A percentile compares a stretch with the other conserved stretches of the same genome.
phyloP scores from a whole-genome alignment of 2,113 vertebrate genomes.

The Phasianus colchicus region DNA sequence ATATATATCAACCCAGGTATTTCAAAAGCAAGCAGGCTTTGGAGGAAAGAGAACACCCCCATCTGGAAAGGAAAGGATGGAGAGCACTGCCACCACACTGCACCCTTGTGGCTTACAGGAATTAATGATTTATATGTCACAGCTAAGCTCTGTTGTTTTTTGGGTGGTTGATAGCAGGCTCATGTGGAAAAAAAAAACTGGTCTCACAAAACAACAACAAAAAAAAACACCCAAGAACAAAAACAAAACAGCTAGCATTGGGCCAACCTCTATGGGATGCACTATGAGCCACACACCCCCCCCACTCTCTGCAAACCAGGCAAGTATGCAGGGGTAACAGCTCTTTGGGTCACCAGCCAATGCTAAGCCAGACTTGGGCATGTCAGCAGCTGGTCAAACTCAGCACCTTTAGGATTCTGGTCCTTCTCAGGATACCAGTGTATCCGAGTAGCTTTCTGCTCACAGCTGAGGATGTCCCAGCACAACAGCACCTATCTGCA shows the following conservation, averaged over 20 bases:
- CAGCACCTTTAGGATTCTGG: accelerated
- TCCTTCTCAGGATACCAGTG: not conserved
- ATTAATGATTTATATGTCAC: not conserved
- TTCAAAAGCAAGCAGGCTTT: not conserved
- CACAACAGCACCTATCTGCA: not conserved
- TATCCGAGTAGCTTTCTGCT: not conserved
- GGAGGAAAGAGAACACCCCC: not conserved
- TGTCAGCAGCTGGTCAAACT: not conserved
- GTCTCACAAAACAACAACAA: not conserved
- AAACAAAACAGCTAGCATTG: not conserved
- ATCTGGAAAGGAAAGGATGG: not conserved
- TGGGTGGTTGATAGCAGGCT: not conserved
- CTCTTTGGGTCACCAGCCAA: not conserved
- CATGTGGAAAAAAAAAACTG: accelerated
- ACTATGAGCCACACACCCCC: accelerated
- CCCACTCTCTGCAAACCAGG: not conserved
- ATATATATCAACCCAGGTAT: not conserved
- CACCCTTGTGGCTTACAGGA: not conserved
- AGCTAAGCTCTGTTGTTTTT: not conserved
- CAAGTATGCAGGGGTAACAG: not conserved
- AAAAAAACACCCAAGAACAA: not conserved
- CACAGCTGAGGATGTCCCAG: not conserved
- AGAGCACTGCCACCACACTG: not conserved
- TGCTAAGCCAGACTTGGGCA: not conserved
- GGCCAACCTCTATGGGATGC: not conserved